These are phyloP conservation scores for Chrysina gloriosa DNA, from an alignment of 2,888 invertebrate genomes.

Conservation along the genomic window DNA sequence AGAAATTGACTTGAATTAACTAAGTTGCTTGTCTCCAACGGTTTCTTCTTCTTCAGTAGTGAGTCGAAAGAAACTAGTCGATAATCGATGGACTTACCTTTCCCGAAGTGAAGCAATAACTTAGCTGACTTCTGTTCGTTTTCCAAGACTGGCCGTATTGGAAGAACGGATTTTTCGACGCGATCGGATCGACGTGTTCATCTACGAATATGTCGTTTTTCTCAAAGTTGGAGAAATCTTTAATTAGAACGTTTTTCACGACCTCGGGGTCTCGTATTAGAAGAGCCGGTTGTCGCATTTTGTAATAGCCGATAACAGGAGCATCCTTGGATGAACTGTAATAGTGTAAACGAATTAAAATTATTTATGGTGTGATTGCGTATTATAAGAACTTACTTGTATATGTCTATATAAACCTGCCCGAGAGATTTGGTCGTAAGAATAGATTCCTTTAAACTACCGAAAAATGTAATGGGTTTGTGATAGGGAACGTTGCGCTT, in stretches of 20 bases:
- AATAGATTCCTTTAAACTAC: slow-evolving; percentile 53
- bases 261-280: slow-evolving; percentile 60
- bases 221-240: slow-evolving; percentile 60
- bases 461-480: slow-evolving; percentile 50
- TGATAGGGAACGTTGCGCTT: slow-evolving; percentile 52
- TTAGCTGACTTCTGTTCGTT: slow-evolving; percentile 64
- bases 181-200: slow-evolving; percentile 64
- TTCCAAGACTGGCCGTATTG: slow-evolving; percentile 67
- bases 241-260: slow-evolving; percentile 57
- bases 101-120: slow-evolving; percentile 66
- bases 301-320: slow-evolving; percentile 60
- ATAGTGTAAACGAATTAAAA: not conserved
- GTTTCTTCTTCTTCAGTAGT: too few species aligned
- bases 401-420: slow-evolving; percentile 53
- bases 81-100: slow-evolving; percentile 63
- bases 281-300: slow-evolving; percentile 55
- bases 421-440: slow-evolving; percentile 52
- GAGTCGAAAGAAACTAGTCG: too few species aligned
- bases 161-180: slow-evolving; percentile 66
- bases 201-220: slow-evolving; percentile 61
- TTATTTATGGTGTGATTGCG: not conserved
- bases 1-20: too few species aligned
- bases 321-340: slow-evolving; percentile 47
- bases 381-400: slow-evolving; percentile 56
- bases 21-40: too few species aligned